Evolutionary conservation across 2,113 vertebrate genomes (phyloP).

Genomic region (Lophochroa leadbeateri): DNA sequence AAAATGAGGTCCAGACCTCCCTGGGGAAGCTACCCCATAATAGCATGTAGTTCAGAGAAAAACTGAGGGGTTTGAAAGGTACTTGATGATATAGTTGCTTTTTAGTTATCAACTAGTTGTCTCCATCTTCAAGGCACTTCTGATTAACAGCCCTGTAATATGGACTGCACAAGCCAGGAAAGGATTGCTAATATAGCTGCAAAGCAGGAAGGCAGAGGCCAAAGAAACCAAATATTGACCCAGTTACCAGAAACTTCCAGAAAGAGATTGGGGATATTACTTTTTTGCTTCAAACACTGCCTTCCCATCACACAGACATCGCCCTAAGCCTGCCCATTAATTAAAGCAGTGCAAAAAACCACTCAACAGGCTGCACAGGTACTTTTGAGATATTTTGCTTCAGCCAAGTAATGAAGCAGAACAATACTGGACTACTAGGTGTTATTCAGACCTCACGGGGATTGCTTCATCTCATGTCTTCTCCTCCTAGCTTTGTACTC

Average conservation of each 20-base stretch:
- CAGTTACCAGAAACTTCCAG: not conserved
- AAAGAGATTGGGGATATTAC: not conserved
- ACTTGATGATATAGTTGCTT: slow-evolving; percentile 42
- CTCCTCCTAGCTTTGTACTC: slow-evolving; percentile 6
- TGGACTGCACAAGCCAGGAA: not conserved
- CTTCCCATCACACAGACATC: not conserved
- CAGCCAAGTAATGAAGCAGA: not conserved
- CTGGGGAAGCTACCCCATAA: slow-evolving; percentile 12
- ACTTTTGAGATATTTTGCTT: not conserved
- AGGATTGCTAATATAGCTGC: not conserved
- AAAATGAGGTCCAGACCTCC: not conserved
- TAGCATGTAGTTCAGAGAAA: not conserved
- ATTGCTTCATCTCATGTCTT: not conserved
- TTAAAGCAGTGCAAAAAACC: not conserved
- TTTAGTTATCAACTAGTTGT: slow-evolving; percentile 22
- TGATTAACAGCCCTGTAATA: slow-evolving; percentile 25
- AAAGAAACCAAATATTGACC: not conserved
- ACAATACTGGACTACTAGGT: not conserved
- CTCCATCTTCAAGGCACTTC: slow-evolving; percentile 48
- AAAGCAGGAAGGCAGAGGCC: not conserved
- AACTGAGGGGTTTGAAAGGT: not conserved
- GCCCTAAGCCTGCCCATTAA: not conserved
- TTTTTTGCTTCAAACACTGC: not conserved
- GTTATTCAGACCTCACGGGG: not conserved
- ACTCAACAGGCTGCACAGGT: not conserved